Evolutionary conservation across 2,888 invertebrate genomes (phyloP), one percentile per base, ranked within the genome.

Genomic region (Ligdia adustata): DNA sequence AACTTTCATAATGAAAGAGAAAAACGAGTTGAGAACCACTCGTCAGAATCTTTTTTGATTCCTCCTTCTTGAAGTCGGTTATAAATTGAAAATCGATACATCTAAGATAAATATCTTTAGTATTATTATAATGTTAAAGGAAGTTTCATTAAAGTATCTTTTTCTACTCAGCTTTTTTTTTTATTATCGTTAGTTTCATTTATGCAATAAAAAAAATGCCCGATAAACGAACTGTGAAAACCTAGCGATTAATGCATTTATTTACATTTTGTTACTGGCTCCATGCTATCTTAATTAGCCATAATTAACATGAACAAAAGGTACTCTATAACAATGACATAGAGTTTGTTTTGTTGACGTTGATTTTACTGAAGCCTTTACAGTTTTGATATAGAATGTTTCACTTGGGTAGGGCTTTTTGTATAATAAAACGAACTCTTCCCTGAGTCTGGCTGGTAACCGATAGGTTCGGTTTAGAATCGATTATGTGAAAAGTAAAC

Each of bases 231-330:
- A 77, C 82, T 75, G 76, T 78, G 70, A 81, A 83, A 82, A 80
- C 77, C 75, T 66, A 80, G 71, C 77, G 79, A 82, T 82, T 83
- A 85, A 79, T 79, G 76, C 75, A 79, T 72, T 74, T 75, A 81
- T 81, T 80, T 72, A 75, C 80, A 82, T 81, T 78, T 79, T 68
- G 72, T 69, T 72, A 49, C 67, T 52, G 52, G 33, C 32, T 38
- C 29, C 27, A 27, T 43, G 69, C 68, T 34, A 67, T 45, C 55
- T 20, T 63, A 71, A 65, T 22, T n/a, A 34, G 46, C 9, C 38
- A 2, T 34, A 33, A 29, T 34, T 16, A 27, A 29, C 27, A 44
- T n/a, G 12, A 26, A 14, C 4, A 51, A 60, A 58, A 18, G n/a
- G 42, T 39, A 71, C 64, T 51, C 64, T 64, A 37, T 72, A 62